These are phyloP conservation scores for Chionoecetes opilio DNA, from an alignment of 1,140 invertebrate species.

Conservation along the genomic window DNA sequence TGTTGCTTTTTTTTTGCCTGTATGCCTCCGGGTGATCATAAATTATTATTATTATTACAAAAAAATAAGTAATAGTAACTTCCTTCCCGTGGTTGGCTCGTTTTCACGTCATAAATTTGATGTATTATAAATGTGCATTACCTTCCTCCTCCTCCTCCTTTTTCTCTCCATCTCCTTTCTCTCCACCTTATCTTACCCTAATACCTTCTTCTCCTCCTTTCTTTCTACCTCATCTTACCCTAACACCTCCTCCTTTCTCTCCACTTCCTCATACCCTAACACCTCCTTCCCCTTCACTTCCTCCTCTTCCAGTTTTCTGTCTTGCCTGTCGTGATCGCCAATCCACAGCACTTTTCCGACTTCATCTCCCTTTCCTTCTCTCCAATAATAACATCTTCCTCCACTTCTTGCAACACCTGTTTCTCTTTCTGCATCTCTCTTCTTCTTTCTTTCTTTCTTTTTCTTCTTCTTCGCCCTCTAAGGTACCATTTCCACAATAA, in stretches of 20 bases:
- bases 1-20: no score
- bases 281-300: not conserved
- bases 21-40: no score
- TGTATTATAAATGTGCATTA: not conserved
- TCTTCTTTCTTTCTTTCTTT: no score
- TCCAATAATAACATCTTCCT: not conserved
- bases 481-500: no score
- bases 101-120: not conserved
- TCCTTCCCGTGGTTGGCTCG: not conserved
- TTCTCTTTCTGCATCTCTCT: not conserved
- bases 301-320: not conserved
- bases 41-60: no score
- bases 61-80: not conserved
- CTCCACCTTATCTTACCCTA: no score
- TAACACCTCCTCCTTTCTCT: no score
- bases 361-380: not conserved
- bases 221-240: no score
- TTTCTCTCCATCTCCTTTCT: not conserved
- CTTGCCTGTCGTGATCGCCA: not conserved
- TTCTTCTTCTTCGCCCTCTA: no score
- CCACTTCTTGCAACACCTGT: not conserved
- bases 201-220: no score
- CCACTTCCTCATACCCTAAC: no score
- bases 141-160: not conserved
- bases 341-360: not conserved